phyloP scores from a whole-genome alignment of 2,888 invertebrate species.

The Harmothoe impar region DNA sequence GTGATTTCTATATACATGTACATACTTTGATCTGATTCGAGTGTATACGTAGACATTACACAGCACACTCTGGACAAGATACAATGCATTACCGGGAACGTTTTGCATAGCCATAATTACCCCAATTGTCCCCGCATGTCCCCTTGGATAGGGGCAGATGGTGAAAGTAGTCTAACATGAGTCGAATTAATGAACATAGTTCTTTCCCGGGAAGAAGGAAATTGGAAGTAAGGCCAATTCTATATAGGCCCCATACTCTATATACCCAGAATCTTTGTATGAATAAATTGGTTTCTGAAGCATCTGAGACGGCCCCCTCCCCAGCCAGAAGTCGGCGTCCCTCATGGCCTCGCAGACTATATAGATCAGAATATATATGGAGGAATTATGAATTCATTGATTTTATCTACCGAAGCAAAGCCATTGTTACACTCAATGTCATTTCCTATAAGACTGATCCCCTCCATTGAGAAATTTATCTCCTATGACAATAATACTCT shows the following conservation, averaged over 20 bases:
- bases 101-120: too few relatives aligned
- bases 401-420: conserved; percentile 29
- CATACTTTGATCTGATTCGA: too few relatives aligned
- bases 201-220: neutral
- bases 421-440: conserved; percentile 19
- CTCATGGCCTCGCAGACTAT: neutral
- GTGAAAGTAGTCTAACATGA: neutral
- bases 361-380: conserved; percentile 49
- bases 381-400: conserved; percentile 45
- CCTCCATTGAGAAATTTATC: neutral
- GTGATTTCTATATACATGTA: too few relatives aligned
- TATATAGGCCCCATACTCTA: too few relatives aligned
- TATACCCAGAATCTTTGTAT: neutral
- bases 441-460: neutral
- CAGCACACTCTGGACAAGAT: too few relatives aligned
- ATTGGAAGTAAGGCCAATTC: too few relatives aligned
- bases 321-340: neutral
- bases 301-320: neutral
- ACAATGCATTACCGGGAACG: too few relatives aligned
- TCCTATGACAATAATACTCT: conserved; percentile 17
- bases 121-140: too few relatives aligned
- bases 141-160: too few relatives aligned
- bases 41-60: too few relatives aligned
- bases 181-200: neutral
- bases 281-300: neutral